Percentiles rank a stretch among this genome's conserved stretches.
phyloP scores from a whole-genome alignment of 2,888 invertebrate species.

The Callinectes sapidus region DNA sequence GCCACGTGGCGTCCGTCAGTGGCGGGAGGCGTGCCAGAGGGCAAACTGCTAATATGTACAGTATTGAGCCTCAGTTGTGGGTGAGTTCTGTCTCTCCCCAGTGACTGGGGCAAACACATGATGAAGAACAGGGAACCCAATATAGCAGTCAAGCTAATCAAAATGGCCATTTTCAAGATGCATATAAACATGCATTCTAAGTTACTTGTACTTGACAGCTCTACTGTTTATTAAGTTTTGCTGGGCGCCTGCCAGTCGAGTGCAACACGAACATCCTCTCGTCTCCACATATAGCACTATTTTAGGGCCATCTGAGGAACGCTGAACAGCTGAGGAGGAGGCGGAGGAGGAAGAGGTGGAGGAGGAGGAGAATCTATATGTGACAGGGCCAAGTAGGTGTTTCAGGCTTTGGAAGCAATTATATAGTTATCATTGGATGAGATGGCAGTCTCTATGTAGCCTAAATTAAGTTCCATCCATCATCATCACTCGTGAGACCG shows the following conservation, averaged over 20 bases:
- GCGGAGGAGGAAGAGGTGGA: background rate
- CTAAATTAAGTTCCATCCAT: background rate
- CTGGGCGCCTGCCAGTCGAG: background rate
- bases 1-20: background rate
- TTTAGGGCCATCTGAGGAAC: background rate
- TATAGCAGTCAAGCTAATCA: background rate
- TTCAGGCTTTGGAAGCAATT: background rate
- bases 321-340: background rate
- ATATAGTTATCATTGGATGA: background rate
- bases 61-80: background rate
- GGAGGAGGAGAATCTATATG: background rate
- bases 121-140: background rate
- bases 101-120: background rate
- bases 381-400: conserved; percentile 12
- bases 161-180: background rate
- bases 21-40: background rate
- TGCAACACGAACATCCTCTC: background rate
- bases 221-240: background rate
- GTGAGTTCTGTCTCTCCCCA: background rate
- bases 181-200: background rate
- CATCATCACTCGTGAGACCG: background rate
- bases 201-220: background rate
- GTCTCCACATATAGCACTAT: background rate
- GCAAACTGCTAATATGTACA: background rate
- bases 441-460: background rate